These are phyloP conservation scores for Steatocranus sp. DNA, from an alignment of 2,797 vertebrate genomes.

Conservation along the genomic window DNA sequence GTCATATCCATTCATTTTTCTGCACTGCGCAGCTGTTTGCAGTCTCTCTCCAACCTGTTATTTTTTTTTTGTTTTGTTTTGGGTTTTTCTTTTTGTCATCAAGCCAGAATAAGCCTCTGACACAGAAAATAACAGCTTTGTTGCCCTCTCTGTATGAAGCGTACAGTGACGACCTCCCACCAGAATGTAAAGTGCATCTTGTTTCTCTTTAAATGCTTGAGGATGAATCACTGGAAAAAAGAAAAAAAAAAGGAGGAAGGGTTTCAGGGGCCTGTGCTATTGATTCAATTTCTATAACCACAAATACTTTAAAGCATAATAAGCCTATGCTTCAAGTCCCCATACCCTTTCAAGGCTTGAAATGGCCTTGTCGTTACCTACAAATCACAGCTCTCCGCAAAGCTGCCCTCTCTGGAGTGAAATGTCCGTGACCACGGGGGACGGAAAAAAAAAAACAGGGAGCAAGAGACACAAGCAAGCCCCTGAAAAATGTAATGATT, in stretches of 20 bases:
- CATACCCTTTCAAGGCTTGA: slow-evolving; percentile 61
- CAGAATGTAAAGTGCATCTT: slow-evolving; percentile 54
- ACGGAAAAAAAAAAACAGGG: slow-evolving; percentile 26
- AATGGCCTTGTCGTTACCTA: slow-evolving; percentile 72
- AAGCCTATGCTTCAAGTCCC: slow-evolving; percentile 72
- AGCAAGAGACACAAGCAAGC: slow-evolving; percentile 50
- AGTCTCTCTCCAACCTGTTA: not conserved
- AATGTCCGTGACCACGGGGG: slow-evolving; percentile 56
- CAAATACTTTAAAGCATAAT: slow-evolving; percentile 77
- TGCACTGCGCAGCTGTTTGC: slow-evolving; percentile 3
- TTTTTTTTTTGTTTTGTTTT: not conserved
- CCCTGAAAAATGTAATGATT: slow-evolving; percentile 58
- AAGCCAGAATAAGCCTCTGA: slow-evolving; percentile 19
- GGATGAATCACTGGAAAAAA: slow-evolving; percentile 54
- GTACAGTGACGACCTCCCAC: slow-evolving; percentile 56
- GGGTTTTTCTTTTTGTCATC: slow-evolving; percentile 14
- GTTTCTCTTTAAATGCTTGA: slow-evolving; percentile 41
- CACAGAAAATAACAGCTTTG: slow-evolving; percentile 50
- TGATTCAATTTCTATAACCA: slow-evolving; percentile 76
- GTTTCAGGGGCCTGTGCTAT: slow-evolving; percentile 48
- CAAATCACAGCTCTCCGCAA: slow-evolving; percentile 69
- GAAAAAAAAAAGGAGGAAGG: slow-evolving; percentile 4
- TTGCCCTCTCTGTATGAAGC: slow-evolving; percentile 27
- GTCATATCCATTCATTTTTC: not conserved
- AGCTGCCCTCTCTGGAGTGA: slow-evolving; percentile 48